Percentiles rank a stretch among this genome's conserved stretches.
phyloP scores from a whole-genome alignment of 2,113 vertebrate genomes.

The Phaethon lepturus region DNA sequence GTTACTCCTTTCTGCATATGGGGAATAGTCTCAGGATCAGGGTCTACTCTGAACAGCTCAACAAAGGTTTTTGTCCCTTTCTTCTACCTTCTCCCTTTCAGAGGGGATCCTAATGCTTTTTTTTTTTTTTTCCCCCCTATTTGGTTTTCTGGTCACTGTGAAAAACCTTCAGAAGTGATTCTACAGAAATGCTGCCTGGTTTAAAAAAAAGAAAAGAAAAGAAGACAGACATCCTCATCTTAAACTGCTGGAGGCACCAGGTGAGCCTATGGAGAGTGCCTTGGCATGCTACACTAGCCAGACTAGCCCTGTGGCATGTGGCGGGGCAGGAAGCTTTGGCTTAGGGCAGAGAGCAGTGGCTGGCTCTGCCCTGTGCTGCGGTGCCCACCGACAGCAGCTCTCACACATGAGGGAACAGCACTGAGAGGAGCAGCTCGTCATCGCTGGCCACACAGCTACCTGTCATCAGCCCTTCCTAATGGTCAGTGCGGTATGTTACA shows the following conservation, averaged over 20 bases:
- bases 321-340: background rate
- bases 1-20: background rate
- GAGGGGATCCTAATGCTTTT: background rate
- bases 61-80: background rate
- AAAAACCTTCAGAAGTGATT: background rate
- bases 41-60: background rate
- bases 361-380: background rate
- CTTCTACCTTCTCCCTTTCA: background rate
- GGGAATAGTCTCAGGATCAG: background rate
- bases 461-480: background rate
- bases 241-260: background rate
- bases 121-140: fast-evolving
- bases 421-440: background rate
- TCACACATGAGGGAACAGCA: background rate
- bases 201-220: background rate
- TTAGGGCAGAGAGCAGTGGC: background rate
- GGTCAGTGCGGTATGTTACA: fast-evolving
- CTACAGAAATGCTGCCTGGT: background rate
- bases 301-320: background rate
- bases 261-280: background rate
- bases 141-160: background rate
- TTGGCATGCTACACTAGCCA: background rate
- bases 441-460: fast-evolving
- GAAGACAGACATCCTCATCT: background rate
- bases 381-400: background rate